Conservation (phyloP, 1,140 invertebrate genomes). For the Calosoma granatense region DNA sequence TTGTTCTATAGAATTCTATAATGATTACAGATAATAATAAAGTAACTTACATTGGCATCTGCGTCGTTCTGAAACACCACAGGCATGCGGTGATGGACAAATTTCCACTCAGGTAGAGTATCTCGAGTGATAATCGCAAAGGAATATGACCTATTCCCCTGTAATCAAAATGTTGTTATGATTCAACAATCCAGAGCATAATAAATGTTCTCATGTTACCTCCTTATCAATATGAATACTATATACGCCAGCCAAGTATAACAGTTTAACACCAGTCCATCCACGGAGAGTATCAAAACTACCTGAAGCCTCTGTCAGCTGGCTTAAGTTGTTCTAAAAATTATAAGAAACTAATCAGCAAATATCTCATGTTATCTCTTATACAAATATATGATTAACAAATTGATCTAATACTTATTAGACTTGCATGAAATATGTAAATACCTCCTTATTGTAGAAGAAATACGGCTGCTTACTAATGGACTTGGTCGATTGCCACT, state of each 20-base stretch:
- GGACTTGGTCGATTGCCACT: constrained; percentile 62
- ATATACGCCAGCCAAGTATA: neutral
- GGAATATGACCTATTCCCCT: neutral
- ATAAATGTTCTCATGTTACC: neutral
- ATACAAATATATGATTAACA: too few species aligned
- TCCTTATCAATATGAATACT: neutral
- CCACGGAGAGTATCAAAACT: neutral
- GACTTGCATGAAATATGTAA: neutral
- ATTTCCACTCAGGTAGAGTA: neutral
- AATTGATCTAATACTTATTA: too few species aligned
- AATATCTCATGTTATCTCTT: too few species aligned
- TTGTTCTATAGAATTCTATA: neutral
- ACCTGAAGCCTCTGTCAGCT: neutral
- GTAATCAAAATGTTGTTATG: neutral
- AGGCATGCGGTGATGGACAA: constrained; percentile 68
- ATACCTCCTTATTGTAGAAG: neutral
- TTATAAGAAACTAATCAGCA: too few species aligned
- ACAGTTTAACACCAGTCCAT: neutral
- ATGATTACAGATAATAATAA: neutral
- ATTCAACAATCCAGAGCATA: neutral
- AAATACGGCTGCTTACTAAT: neutral
- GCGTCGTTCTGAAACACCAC: constrained; percentile 58
- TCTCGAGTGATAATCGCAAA: neutral
- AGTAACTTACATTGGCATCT: constrained; percentile 47
- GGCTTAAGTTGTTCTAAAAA: too few species aligned